phyloP scores from a whole-genome alignment of 2,113 vertebrate species.

The Indicator indicator region DNA sequence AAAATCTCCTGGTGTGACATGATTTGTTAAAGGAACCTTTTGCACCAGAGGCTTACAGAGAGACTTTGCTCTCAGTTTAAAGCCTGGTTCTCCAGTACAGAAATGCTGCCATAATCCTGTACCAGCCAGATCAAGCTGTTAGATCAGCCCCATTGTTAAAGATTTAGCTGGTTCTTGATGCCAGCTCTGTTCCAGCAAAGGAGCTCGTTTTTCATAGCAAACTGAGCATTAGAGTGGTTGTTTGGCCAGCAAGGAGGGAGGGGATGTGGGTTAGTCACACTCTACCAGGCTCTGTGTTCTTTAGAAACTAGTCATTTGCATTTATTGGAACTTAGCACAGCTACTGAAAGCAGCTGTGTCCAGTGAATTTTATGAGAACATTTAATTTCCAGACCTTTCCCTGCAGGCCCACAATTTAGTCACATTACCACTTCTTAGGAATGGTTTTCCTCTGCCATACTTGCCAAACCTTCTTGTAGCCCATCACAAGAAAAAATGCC shows the following conservation, averaged over 20 bases:
- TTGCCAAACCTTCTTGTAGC: neutral
- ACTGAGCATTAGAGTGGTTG: neutral
- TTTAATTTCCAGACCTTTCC: conserved; percentile 11
- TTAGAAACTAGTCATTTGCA: neutral
- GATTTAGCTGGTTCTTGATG: neutral
- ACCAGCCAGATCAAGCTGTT: neutral
- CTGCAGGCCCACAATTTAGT: neutral
- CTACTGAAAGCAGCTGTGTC: neutral
- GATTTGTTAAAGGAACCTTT: neutral
- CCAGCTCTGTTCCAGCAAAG: neutral
- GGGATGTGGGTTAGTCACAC: conserved; percentile 1
- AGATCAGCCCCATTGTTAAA: neutral
- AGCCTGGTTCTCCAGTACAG: neutral
- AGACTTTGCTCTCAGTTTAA: neutral
- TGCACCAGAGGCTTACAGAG: neutral
- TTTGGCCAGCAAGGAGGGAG: neutral
- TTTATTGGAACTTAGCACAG: conserved; percentile 26
- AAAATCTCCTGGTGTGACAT: neutral
- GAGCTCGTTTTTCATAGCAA: neutral
- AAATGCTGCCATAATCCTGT: neutral
- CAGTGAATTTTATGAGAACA: neutral
- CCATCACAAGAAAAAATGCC: neutral
- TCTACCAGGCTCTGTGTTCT: neutral
- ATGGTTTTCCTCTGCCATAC: neutral
- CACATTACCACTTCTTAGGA: neutral